These are phyloP conservation scores for Amblyjoppa proteus DNA, from an alignment of 2,888 invertebrate species.

Conservation along the genomic window DNA sequence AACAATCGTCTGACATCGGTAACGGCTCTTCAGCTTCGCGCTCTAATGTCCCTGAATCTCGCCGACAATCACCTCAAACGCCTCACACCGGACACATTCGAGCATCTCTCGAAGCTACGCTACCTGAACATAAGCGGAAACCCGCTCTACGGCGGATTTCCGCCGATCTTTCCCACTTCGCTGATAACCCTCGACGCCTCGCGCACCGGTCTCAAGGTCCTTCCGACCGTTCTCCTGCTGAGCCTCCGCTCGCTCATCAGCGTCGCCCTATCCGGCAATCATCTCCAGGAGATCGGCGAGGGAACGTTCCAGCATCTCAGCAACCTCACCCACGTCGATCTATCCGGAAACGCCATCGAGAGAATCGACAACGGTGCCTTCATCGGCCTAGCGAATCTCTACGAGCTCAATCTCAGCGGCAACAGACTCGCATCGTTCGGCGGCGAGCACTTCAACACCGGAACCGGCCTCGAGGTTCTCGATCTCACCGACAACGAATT, in stretches of 20 bases:
- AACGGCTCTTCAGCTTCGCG: slow-evolving; percentile 88
- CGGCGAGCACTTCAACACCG: slow-evolving; percentile 94
- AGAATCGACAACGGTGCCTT: slow-evolving; percentile 92
- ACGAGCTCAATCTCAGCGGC: slow-evolving; percentile 90
- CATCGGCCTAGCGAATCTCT: slow-evolving; percentile 91
- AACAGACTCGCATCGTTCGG: slow-evolving; percentile 93
- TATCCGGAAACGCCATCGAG: slow-evolving; percentile 92
- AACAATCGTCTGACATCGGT: slow-evolving; percentile 91
- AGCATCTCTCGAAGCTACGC: slow-evolving; percentile 88
- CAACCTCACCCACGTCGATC: slow-evolving; percentile 91
- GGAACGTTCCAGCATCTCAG: slow-evolving; percentile 91
- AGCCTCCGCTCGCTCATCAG: slow-evolving; percentile 89
- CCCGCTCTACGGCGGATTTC: slow-evolving; percentile 90
- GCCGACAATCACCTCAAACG: slow-evolving; percentile 93
- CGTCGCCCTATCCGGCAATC: slow-evolving; percentile 90
- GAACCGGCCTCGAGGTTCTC: slow-evolving; percentile 92
- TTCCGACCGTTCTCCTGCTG: slow-evolving; percentile 90
- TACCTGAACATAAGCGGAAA: slow-evolving; percentile 93
- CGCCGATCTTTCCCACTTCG: slow-evolving; percentile 84
- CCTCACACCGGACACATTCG: slow-evolving; percentile 89
- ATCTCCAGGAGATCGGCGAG: slow-evolving; percentile 90
- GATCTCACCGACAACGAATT: slow-evolving; percentile 93
- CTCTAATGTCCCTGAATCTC: slow-evolving; percentile 90
- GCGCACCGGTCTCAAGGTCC: slow-evolving; percentile 90
- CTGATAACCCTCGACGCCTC: slow-evolving; percentile 91